Conservation (phyloP, 2,888 invertebrate species). For the Coenonympha arcania region DNA sequence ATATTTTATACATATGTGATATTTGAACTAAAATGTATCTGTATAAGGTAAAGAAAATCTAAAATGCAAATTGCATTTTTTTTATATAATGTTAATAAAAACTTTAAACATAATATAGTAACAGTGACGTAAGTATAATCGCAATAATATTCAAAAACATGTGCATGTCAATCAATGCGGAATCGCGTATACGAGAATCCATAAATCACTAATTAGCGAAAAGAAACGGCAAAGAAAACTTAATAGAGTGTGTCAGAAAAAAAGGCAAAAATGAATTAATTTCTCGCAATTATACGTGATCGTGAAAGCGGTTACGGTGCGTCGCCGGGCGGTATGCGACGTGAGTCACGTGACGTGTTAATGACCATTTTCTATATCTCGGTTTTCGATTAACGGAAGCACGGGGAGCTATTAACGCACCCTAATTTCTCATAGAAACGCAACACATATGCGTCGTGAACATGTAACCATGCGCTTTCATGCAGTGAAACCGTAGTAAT, state of each 20-base stretch:
- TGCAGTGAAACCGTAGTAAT: too few relatives aligned
- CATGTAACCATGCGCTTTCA: too few relatives aligned
- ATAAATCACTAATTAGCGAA: constrained; percentile 44
- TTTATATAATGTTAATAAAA: too few relatives aligned
- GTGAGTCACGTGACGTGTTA: constrained; percentile 33
- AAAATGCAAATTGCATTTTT: neutral
- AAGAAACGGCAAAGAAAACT: constrained; percentile 52
- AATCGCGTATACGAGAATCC: constrained; percentile 16
- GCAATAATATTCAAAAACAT: neutral
- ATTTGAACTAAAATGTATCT: neutral
- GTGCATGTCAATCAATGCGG: constrained; percentile 11
- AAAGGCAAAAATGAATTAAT: constrained; percentile 68
- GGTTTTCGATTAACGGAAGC: constrained; percentile 16
- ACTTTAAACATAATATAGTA: too few relatives aligned
- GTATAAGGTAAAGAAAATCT: neutral
- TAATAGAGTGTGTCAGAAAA: constrained; percentile 66
- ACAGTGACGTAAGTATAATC: neutral
- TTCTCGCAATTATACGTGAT: constrained; percentile 57
- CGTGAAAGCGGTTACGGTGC: constrained; percentile 66
- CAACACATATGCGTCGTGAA: too few relatives aligned
- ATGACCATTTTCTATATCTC: constrained; percentile 24
- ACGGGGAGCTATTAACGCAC: too few relatives aligned
- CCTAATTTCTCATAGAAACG: too few relatives aligned
- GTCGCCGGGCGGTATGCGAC: constrained; percentile 47
- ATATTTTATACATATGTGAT: too few relatives aligned